phyloP scores from a whole-genome alignment of 1,140 invertebrate species.

The Ericerus pela region DNA sequence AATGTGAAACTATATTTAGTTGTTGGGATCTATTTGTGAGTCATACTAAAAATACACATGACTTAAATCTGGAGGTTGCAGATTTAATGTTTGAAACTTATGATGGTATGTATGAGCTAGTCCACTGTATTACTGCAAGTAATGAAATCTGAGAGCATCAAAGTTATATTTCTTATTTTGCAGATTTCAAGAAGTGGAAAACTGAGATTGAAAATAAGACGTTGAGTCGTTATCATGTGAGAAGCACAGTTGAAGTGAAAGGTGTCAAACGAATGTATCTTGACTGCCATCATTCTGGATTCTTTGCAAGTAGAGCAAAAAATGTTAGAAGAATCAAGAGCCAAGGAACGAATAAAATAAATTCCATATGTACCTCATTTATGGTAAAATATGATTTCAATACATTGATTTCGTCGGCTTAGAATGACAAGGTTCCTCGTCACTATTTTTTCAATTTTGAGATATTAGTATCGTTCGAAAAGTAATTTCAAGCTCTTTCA shows the following conservation, averaged over 20 bases:
- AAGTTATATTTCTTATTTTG: not conserved
- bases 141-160: no score
- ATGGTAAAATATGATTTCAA: not conserved
- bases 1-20: not conserved
- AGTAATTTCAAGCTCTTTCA: no score
- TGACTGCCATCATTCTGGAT: not conserved
- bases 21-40: not conserved
- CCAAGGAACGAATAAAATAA: conserved; percentile 1
- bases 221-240: no score
- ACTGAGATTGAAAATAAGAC: not conserved
- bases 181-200: not conserved
- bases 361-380: not conserved
- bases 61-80: not conserved
- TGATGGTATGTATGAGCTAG: not conserved
- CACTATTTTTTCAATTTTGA: no score
- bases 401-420: not conserved
- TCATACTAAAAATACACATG: not conserved
- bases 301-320: not conserved
- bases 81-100: not conserved
- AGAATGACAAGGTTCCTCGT: not conserved
- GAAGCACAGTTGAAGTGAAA: not conserved
- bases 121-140: no score
- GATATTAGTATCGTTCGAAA: no score
- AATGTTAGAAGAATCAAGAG: not conserved
- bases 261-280: not conserved